These are phyloP conservation scores for Scyliorhinus canicula DNA, from an alignment of 2,797 vertebrate genomes.

Conservation along the genomic window DNA sequence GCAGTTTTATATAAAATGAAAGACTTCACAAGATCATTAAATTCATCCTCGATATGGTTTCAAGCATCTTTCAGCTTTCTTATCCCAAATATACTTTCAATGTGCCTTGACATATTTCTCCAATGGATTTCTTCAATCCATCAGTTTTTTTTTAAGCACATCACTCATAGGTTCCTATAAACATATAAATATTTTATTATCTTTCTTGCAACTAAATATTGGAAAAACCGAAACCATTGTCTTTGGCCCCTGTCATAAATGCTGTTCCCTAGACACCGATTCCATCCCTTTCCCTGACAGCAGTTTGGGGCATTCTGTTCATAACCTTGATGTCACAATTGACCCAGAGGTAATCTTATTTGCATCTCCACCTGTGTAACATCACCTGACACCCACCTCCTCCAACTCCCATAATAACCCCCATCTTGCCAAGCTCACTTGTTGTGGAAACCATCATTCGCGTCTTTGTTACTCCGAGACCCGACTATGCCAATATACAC, in stretches of 20 bases:
- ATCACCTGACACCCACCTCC: background rate
- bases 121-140: background rate
- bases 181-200: background rate
- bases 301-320: background rate
- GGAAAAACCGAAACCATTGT: background rate
- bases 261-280: background rate
- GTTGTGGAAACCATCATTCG: background rate
- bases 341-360: background rate
- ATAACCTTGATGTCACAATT: background rate
- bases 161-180: background rate
- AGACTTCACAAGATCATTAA: constrained; percentile 23
- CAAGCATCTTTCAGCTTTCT: background rate
- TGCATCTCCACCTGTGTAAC: background rate
- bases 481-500: background rate
- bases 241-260: background rate
- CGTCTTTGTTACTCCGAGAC: background rate
- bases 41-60: background rate
- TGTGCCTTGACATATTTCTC: background rate
- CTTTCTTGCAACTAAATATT: background rate
- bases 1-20: background rate
- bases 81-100: background rate
- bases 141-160: background rate
- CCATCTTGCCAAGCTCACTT: background rate
- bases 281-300: background rate
- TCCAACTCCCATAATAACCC: background rate